Conservation (phyloP, 2,888 invertebrate genomes). For the Nudaria mundana region DNA sequence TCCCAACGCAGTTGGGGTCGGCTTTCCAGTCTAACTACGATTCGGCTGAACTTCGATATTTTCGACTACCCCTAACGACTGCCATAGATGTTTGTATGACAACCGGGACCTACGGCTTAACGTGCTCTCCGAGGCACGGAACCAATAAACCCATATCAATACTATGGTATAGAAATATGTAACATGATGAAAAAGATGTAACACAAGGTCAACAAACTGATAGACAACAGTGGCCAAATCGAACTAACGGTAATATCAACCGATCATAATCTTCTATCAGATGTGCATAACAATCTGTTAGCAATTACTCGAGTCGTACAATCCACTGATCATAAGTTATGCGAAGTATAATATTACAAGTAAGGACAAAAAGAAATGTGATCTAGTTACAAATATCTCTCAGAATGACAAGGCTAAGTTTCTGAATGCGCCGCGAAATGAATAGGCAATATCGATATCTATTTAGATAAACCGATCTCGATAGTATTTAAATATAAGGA, state of each 20-base stretch:
- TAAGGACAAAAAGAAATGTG: conserved; percentile 38
- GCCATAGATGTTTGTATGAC: no score
- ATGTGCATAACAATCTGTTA: conserved; percentile 77
- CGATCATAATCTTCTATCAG: conserved; percentile 78
- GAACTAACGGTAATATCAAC: conserved; percentile 67
- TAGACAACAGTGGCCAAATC: conserved; percentile 72
- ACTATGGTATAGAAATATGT: conserved; percentile 29
- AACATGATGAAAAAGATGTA: conserved; percentile 30
- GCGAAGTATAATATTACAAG: conserved; percentile 49
- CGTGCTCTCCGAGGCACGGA: no score
- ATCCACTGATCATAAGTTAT: conserved; percentile 56
- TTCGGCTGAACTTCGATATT: no score
- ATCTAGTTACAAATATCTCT: conserved; percentile 34
- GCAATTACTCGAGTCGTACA: conserved; percentile 60
- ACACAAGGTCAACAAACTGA: conserved; percentile 64
- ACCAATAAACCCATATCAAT: no score
- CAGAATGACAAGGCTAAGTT: conserved; percentile 25
- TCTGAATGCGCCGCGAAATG: conserved; percentile 19
- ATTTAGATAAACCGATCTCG: conserved; percentile 26
- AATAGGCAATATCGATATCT: conserved; percentile 23
- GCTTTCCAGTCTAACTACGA: no score
- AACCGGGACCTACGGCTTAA: no score
- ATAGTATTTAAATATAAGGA: conserved; percentile 28
- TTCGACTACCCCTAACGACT: no score
- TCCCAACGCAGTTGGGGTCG: no score